Evolutionary conservation across 1,140 invertebrate species (phyloP).

Genomic region (Aplysia californica): DNA sequence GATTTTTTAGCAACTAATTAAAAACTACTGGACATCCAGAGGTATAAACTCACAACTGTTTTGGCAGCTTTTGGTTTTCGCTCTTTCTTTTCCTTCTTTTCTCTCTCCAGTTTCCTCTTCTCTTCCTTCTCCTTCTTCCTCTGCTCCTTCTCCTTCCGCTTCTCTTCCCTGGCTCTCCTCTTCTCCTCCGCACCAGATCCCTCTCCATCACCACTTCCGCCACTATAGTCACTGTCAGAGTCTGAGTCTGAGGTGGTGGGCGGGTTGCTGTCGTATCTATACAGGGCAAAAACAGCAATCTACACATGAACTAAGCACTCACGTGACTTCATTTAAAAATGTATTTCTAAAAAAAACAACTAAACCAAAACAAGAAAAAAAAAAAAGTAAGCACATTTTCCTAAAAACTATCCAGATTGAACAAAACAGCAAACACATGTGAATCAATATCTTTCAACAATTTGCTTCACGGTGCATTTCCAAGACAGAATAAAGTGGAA

Average conservation of each 20-base stretch:
- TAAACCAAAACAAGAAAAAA: no score
- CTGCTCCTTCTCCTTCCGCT: constrained; percentile 69
- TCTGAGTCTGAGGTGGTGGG: constrained; percentile 47
- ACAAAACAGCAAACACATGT: no score
- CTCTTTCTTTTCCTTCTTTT: constrained; percentile 66
- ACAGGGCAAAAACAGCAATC: neutral
- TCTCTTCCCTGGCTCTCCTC: constrained; percentile 54
- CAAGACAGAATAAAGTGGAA: no score
- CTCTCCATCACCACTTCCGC: constrained; percentile 28
- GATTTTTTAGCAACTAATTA: no score
- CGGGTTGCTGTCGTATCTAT: constrained; percentile 63
- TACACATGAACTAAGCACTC: neutral
- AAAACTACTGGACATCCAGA: no score
- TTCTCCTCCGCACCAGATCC: constrained; percentile 68
- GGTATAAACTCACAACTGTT: constrained; percentile 72
- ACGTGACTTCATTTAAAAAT: neutral
- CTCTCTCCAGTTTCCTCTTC: constrained; percentile 57
- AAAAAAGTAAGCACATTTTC: no score
- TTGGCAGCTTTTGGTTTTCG: constrained; percentile 74
- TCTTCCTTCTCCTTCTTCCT: constrained; percentile 68
- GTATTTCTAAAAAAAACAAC: no score
- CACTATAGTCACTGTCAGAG: constrained; percentile 31
- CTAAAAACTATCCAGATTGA: no score
- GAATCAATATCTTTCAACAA: no score
- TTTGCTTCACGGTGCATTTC: no score